Evolutionary conservation across 2,113 vertebrate species (phyloP).

Genomic region (Motacilla alba): DNA sequence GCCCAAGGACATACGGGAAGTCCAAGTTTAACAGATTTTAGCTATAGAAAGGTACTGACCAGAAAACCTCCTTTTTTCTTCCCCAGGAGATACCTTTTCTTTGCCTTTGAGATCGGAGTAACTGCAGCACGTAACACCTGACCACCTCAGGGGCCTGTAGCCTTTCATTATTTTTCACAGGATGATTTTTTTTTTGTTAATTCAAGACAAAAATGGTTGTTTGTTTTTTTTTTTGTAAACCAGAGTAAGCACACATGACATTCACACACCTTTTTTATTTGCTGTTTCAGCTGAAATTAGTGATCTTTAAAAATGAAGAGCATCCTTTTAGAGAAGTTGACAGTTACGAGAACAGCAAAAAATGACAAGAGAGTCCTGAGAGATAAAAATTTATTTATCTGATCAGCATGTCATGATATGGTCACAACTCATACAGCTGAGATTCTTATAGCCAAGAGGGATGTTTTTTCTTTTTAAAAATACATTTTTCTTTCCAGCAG

Average conservation of each 20-base stretch:
- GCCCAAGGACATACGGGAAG: not conserved
- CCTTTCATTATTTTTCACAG: not conserved
- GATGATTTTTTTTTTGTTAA: not conserved
- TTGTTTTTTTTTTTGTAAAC: not conserved
- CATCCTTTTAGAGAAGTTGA: not conserved
- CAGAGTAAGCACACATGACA: not conserved
- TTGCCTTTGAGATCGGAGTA: not conserved
- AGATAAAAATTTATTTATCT: constrained; percentile 74
- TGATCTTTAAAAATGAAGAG: constrained; percentile 35
- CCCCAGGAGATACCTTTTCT: not conserved
- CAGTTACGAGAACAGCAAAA: not conserved
- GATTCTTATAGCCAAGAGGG: constrained; percentile 72
- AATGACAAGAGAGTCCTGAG: constrained; percentile 65
- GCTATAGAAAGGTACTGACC: not conserved
- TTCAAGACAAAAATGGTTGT: not conserved
- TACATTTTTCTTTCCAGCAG: constrained; percentile 64
- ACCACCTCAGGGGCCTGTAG: not conserved
- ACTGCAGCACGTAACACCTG: rapidly evolving
- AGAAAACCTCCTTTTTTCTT: not conserved
- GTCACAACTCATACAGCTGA: constrained; percentile 70
- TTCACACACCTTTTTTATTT: not conserved
- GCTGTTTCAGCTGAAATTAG: constrained; percentile 37
- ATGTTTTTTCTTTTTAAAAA: constrained; percentile 68
- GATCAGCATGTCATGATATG: constrained; percentile 73
- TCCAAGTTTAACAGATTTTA: not conserved